phyloP scores from a whole-genome alignment of 1,140 invertebrate genomes.

The Sycobia sp. region DNA sequence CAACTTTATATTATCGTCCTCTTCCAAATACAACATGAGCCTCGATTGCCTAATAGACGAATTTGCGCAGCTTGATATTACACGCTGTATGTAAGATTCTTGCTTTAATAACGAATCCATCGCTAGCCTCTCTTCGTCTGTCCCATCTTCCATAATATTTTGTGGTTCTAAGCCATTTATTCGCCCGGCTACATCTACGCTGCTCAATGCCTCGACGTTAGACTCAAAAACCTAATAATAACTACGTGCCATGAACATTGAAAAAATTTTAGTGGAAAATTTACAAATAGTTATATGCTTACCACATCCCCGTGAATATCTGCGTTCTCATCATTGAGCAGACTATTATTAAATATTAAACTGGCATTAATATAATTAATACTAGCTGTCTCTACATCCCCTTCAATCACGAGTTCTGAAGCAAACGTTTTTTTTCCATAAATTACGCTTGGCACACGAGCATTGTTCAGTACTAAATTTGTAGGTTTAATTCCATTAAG shows the following conservation, averaged over 20 bases:
- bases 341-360: conserved; percentile 34
- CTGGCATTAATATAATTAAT: conserved; percentile 41
- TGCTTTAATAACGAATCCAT: no score
- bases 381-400: conserved; percentile 30
- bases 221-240: conserved; percentile 41
- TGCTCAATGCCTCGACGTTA: conserved; percentile 20
- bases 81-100: neutral
- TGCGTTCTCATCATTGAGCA: conserved; percentile 41
- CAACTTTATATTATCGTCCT: conserved; percentile 36
- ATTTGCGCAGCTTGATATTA: neutral
- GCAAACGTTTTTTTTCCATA: conserved; percentile 42
- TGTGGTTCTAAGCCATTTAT: conserved; percentile 31
- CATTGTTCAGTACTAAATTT: conserved; percentile 41
- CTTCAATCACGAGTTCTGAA: conserved; percentile 37
- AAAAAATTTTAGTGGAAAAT: neutral
- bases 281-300: conserved; percentile 17
- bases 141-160: no score
- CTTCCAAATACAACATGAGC: conserved; percentile 39
- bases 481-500: conserved; percentile 43
- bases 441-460: conserved; percentile 39
- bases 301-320: conserved; percentile 48
- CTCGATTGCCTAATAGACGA: neutral
- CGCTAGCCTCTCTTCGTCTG: no score
- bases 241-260: no score
- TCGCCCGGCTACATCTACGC: conserved; percentile 26